Evolutionary conservation across 2,797 vertebrate species (phyloP), one percentile per base, ranked within the genome.

Genomic region (Enteromius afrohamiltoni): DNA sequence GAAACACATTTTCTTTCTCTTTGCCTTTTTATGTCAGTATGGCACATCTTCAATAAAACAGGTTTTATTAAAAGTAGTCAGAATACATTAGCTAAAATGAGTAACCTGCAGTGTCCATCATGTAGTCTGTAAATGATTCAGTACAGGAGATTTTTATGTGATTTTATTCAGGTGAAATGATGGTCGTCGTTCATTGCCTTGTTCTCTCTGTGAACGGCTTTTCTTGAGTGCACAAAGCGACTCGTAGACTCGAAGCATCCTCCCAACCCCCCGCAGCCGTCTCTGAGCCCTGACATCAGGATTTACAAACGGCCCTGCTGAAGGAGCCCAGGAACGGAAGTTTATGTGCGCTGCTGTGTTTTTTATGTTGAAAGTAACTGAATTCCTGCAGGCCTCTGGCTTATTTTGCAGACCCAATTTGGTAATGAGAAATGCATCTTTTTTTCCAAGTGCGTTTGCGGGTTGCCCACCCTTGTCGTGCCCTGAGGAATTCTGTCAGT

Each of bases 321-420:
- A 93, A 92, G 84, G 90, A 92, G 89, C 89, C 87, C 90, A 90
- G 91, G 88, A 90, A 92, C 90, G 93, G 77, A 92, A 93, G 90
- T 94, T 94, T 88, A 93, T 93, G 93, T 94, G 92, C 89, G 89
- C 91, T 95, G 92, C 92, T 89, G 91, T 92, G 91, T 88, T 90
- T 92, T 93, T 93, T 89, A 91, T 92, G 92, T 91, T 89, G 91
- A 92, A 91, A 84, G 90, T 79, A 92, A 92, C 90, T 89, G 92
- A 93, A 94, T 93, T 93, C 90, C 89, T 93, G 88, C 91, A 79
- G 85, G 93, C 90, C 90, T 88, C 91, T 91, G 91, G 92, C 92
- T 95, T 92, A 92, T 94, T 55, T 92, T 91, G 84, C 91, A 93
- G 92, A 93, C 93, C 93, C 93, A 94, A 93, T 95, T 95, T 94